Evolutionary conservation across 1,140 invertebrate species (phyloP), one percentile per base, ranked within the genome.

Genomic region (Macrobrachium nipponense): DNA sequence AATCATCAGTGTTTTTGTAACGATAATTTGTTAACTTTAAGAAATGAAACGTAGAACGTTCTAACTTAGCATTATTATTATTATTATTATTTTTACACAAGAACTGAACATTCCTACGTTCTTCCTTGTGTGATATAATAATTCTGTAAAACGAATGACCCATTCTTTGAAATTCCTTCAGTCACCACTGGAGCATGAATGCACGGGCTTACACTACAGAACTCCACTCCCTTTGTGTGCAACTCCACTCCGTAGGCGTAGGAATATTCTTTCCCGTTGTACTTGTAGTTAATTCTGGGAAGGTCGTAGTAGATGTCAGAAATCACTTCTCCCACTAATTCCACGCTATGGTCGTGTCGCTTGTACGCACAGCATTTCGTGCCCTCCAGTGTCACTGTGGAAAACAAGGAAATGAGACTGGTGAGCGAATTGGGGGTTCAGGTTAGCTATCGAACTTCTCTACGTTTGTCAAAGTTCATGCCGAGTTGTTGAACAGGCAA

Each of bases 271-370:
- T 81, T 87, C 10, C 79, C 86, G 18, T 87, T 87, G 43, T 78
- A 58, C 15, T 60, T 58, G 79, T 87, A 87, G 79, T 87, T 87
- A 23, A 87, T 87, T 20, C 86, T 68, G 36, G 86, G 86, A 51
- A 87, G 79, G 60, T 87, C 86, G 62, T 81, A 68, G 43, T 18
- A 36, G 17, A 75, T 44, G 4, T 58, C 10, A n/a, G 86, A 78
- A 10, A 81, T 77, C 20, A 72, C 20, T 36, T 87, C 27, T 12
- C 73, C 80, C 43, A 77, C 8, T 2, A 82, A n/a, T 27, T 76
- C 20, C 36, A 87, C 70, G 4, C 36, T 81, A 8, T 79, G 78
- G 15, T 72, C 51, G 27, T 70, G 61, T 14, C 58, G 86, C 73
- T 77, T 83, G 51, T 51, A 43, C 18, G 86, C 86, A 0, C 78